These are phyloP conservation scores for Lutraria rhynchaena DNA, from an alignment of 1,140 invertebrate genomes.

Conservation along the genomic window DNA sequence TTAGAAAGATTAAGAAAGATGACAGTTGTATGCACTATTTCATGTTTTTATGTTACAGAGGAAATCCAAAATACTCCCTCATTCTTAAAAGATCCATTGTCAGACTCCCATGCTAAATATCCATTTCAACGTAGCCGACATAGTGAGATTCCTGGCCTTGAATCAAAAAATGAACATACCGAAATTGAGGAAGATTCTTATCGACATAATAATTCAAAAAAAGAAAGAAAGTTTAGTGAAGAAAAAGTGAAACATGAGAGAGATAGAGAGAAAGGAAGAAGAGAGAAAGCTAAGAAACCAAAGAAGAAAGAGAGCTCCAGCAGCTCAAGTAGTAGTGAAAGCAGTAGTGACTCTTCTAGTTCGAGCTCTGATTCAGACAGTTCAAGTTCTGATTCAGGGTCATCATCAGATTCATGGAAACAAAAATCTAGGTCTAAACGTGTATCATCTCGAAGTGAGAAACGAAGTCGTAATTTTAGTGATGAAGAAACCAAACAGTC, in stretches of 20 bases:
- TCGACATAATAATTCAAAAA: conserved; percentile 39
- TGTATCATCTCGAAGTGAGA: conserved; percentile 16
- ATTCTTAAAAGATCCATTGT: conserved; percentile 68
- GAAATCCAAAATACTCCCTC: conserved; percentile 66
- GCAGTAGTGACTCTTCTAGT: conserved; percentile 59
- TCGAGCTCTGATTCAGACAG: conserved; percentile 60
- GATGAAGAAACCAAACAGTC: not conserved
- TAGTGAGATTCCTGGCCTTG: conserved; percentile 70
- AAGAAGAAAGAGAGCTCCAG: conserved; percentile 35
- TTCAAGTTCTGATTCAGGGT: conserved; percentile 61
- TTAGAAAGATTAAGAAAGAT: too few species aligned
- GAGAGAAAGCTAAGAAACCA: conserved; percentile 25
- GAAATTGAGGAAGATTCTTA: conserved; percentile 23
- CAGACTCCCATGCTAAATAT: conserved; percentile 63
- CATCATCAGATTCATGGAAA: conserved; percentile 47
- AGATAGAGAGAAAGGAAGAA: conserved; percentile 42
- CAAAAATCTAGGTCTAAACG: conserved; percentile 36
- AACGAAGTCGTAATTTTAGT: not conserved
- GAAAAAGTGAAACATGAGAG: conserved; percentile 35
- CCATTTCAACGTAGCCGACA: conserved; percentile 69
- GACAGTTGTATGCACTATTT: not conserved
- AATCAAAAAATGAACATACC: conserved; percentile 22
- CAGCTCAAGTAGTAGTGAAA: conserved; percentile 58
- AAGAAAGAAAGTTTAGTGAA: conserved; percentile 43
- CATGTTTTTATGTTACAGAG: conserved; percentile 39